Evolutionary conservation across 2,113 vertebrate species (phyloP), one percentile per base, ranked within the genome.

Genomic region (Lichenostomus cassidix): DNA sequence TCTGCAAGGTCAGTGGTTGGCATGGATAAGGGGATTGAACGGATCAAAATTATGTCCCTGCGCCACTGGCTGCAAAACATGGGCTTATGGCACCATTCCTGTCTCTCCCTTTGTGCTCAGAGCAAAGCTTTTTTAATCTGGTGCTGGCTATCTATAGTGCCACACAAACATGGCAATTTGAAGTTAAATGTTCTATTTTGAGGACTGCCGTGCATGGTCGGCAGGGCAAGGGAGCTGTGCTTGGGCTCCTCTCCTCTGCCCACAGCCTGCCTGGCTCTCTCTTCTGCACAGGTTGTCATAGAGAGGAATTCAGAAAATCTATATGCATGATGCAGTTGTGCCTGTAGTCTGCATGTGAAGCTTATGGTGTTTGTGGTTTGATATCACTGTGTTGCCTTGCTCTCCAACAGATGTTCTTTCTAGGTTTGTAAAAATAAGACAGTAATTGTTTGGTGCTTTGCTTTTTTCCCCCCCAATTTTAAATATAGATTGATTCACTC

Each of bases 11-110:
- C 89, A 91, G 84, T 91, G 79, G 87, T 96, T 95, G 87, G 93
- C 94, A 95, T 75, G 95, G 95, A 91, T 97, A 93, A 95, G 94
- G 90, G 93, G 93, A 97, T 95, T 94, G 97, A 94, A 91, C 52
- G 93, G 95, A 95, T 96, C 94, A 91, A 59, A 96, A 95, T 91
- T 35, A 94, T 91, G 97, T 96, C 70, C 70, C 89, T 89, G 91
- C 5, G 4, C 89, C 93, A 56, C 83, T 96, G 92, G 70, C 92
- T 95, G 89, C 94, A 95, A 94, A 96, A 97, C 94, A 94, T n/a
- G 95, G 69, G 87, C 82, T 96, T 95, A 96, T 91, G 92, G 92
- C 94, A 92, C 95, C 77, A 55, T 96, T 94, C 84, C 94, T 97
- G 81, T 94, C 86, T 93, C 63, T 95, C 60, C 44, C 44, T 94